These are phyloP conservation scores for Horisme vitalbata DNA, from an alignment of 2,888 invertebrate genomes.

Conservation along the genomic window DNA sequence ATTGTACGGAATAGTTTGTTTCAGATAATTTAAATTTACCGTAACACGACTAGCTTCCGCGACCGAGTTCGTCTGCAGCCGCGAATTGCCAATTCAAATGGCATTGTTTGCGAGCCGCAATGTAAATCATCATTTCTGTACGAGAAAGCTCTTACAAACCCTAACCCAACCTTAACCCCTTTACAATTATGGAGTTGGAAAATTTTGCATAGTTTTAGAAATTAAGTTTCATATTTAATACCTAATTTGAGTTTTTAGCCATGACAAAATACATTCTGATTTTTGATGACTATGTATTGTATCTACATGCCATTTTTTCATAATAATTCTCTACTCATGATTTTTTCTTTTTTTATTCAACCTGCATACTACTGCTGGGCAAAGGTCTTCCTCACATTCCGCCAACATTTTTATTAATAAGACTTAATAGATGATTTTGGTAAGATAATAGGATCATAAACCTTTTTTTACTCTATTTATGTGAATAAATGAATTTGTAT, in stretches of 20 bases:
- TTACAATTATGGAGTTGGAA: constrained; percentile 33
- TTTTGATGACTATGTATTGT: no score
- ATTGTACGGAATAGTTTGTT: constrained; percentile 34
- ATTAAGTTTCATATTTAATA: not conserved
- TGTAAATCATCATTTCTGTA: constrained; percentile 67
- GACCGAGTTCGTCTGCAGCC: constrained; percentile 51
- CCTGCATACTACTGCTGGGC: no score
- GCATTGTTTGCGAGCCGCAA: constrained; percentile 76
- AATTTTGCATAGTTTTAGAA: constrained; percentile 1
- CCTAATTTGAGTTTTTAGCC: no score
- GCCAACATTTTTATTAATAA: no score
- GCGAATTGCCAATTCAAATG: constrained; percentile 56
- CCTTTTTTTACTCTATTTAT: no score
- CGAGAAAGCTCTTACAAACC: constrained; percentile 51
- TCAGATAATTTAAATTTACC: constrained; percentile 78
- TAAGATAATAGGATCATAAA: no score
- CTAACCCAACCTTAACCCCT: constrained; percentile 50
- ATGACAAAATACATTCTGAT: no score
- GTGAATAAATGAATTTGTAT: no score
- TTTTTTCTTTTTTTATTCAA: no score
- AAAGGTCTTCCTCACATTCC: no score
- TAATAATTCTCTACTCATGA: not conserved
- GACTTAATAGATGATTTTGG: no score
- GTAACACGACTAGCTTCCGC: constrained; percentile 70
- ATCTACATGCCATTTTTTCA: not conserved